These are phyloP conservation scores for Marmota monax DNA, from an alignment of 2,113 vertebrate species.

Conservation along the genomic window DNA sequence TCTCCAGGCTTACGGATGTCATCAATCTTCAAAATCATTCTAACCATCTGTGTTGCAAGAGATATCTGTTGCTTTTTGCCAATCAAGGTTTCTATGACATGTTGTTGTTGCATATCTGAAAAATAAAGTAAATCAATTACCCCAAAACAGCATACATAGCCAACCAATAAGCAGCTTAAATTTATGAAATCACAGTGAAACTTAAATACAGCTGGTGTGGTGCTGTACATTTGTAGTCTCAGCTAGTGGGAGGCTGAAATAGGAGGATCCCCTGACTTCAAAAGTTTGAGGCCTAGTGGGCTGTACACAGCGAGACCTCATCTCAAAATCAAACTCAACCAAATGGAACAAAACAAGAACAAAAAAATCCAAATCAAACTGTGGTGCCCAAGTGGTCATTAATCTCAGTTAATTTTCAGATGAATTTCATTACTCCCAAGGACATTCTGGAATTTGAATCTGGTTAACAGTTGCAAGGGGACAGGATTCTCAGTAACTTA, in stretches of 20 bases:
- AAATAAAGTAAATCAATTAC: slow-evolving; percentile 36
- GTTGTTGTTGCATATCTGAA: slow-evolving; percentile 98
- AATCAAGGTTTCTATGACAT: slow-evolving; percentile 98
- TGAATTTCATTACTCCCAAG: neutral
- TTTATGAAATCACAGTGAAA: neutral
- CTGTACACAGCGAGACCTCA: no score
- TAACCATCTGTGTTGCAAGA: slow-evolving; percentile 97
- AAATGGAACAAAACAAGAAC: no score
- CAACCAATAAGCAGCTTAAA: neutral
- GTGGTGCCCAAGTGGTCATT: no score
- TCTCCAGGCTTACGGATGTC: slow-evolving; percentile 97
- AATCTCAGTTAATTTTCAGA: neutral
- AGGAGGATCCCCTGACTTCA: no score
- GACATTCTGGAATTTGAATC: neutral
- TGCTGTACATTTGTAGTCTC: neutral
- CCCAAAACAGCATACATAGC: rapidly evolving
- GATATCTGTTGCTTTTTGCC: slow-evolving; percentile 99
- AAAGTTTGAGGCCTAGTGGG: neutral
- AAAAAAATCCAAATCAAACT: neutral
- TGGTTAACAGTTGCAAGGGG: neutral
- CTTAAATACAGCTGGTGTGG: neutral
- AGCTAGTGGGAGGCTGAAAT: neutral
- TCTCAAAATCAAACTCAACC: no score
- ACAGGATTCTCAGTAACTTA: neutral
- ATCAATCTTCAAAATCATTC: slow-evolving; percentile 99